Conservation (phyloP, 2,888 invertebrate species). For the Eurytoma californica region DNA sequence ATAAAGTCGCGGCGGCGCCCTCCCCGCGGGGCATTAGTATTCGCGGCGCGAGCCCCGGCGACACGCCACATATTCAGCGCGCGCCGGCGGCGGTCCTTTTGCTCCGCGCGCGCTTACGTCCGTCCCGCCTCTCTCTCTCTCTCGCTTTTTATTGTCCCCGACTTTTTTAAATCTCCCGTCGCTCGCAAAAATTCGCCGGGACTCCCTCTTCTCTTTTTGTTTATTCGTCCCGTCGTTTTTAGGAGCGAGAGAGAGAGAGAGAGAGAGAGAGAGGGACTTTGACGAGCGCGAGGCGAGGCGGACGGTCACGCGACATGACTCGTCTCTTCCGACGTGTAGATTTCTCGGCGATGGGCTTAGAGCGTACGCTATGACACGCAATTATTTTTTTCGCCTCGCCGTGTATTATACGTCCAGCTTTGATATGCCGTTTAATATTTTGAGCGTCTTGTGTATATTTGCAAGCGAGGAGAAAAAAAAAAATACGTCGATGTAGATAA, state of each 20-base stretch:
- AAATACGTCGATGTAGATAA: too few relatives aligned
- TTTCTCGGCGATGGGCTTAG: too few relatives aligned
- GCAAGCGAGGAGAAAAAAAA: too few relatives aligned
- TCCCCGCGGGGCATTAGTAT: constrained; percentile 58
- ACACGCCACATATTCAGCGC: constrained; percentile 61
- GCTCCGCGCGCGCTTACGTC: background rate
- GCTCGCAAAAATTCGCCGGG: constrained; percentile 14
- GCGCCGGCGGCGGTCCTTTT: constrained; percentile 26
- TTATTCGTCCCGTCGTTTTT: background rate
- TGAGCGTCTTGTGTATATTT: too few relatives aligned
- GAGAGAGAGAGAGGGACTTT: too few relatives aligned
- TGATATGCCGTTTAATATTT: too few relatives aligned
- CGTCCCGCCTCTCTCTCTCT: constrained; percentile 11
- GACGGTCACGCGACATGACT: too few relatives aligned
- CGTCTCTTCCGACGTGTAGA: too few relatives aligned
- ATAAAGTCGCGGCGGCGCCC: constrained; percentile 66
- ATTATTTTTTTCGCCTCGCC: too few relatives aligned
- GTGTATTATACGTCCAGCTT: too few relatives aligned
- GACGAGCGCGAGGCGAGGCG: too few relatives aligned
- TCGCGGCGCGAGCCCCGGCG: constrained; percentile 36
- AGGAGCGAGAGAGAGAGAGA: background rate
- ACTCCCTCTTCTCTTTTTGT: constrained; percentile 1
- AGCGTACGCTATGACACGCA: too few relatives aligned
- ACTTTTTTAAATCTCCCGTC: background rate
- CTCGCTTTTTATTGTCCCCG: constrained; percentile 25